Conservation (phyloP, 2,797 vertebrate species). For the Odontamblyopus rebecca region DNA sequence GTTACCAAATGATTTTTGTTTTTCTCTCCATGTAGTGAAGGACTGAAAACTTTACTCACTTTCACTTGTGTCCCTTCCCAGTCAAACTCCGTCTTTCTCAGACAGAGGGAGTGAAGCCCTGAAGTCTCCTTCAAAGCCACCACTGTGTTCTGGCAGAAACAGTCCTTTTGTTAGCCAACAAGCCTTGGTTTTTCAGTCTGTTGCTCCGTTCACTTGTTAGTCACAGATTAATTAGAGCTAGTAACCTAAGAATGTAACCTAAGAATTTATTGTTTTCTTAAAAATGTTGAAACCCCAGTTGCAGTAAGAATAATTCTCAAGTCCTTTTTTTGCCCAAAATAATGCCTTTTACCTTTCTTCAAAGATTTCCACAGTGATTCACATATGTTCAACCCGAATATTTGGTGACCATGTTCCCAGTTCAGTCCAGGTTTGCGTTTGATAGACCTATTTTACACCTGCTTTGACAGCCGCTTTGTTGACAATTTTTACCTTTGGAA, state of each 20-base stretch:
- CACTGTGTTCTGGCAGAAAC: constrained; percentile 8
- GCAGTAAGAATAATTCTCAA: constrained; percentile 23
- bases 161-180: constrained; percentile 6
- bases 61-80: background rate
- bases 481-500: too few species aligned
- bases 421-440: background rate
- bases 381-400: constrained; percentile 2
- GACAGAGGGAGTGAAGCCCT: background rate
- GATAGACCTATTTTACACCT: background rate
- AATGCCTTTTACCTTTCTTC: constrained; percentile 21
- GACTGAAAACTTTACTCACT: background rate
- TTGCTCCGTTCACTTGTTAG: constrained; percentile 4
- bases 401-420: background rate
- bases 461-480: too few species aligned
- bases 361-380: background rate
- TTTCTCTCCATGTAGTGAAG: background rate
- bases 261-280: constrained; percentile 12
- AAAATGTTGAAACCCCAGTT: constrained; percentile 10
- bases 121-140: constrained; percentile 13
- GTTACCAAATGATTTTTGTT: background rate
- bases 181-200: constrained; percentile 13
- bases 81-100: background rate
- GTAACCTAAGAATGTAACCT: background rate
- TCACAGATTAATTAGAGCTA: constrained; percentile 5
- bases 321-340: constrained; percentile 26